Conservation (phyloP, 2,888 invertebrate genomes). For the Hypercompe scribonia region DNA sequence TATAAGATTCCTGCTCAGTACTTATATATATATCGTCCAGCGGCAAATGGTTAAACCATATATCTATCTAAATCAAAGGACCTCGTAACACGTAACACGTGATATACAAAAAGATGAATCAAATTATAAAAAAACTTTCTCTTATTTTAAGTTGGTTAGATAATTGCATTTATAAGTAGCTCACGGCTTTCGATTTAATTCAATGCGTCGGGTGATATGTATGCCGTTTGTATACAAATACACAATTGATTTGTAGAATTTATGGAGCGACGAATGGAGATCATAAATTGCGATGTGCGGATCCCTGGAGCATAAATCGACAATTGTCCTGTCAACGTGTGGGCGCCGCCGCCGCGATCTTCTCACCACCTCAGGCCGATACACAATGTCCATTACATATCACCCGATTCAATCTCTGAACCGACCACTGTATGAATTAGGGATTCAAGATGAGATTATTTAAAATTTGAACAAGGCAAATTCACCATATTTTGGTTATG, state of each 20-base stretch:
- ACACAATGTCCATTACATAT: conserved; percentile 49
- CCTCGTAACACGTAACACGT: not conserved
- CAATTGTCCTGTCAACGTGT: conserved; percentile 76
- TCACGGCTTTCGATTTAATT: conserved; percentile 24
- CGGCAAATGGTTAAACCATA: not conserved
- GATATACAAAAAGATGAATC: not conserved
- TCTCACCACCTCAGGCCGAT: conserved; percentile 51
- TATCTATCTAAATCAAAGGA: not conserved
- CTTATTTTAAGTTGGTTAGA: not conserved
- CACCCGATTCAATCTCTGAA: conserved; percentile 42
- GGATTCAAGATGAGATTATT: conserved; percentile 37
- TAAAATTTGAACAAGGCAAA: conserved; percentile 24
- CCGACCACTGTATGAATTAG: conserved; percentile 41
- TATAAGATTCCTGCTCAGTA: too few species aligned
- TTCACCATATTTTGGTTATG: conserved; percentile 28
- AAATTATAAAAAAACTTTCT: not conserved
- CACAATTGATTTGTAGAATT: conserved; percentile 58
- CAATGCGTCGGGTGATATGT: conserved; percentile 32
- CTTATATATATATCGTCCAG: not conserved
- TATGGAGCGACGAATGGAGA: conserved; percentile 53
- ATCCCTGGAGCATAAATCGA: conserved; percentile 70
- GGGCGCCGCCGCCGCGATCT: conserved; percentile 58
- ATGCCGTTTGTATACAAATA: conserved; percentile 37
- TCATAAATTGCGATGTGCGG: conserved; percentile 64
- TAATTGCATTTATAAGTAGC: conserved; percentile 17